Evolutionary conservation across 2,888 invertebrate genomes (phyloP), one percentile per base, ranked within the genome.

Genomic region (Anorthoa munda): DNA sequence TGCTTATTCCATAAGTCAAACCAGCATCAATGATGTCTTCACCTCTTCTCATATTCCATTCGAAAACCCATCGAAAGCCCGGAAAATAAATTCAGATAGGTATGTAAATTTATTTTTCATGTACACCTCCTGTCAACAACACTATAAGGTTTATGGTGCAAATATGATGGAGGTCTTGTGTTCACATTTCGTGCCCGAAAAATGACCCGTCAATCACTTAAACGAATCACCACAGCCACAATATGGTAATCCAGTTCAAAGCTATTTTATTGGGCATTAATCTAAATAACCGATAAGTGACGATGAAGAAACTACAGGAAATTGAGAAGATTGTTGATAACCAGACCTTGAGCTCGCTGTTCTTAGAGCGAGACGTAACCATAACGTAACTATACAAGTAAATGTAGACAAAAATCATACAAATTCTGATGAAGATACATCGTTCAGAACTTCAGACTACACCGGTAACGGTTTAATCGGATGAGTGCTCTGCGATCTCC

Each of bases 401-500:
- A 53, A 53, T 17, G 64, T 65, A 59, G 69, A 81, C 31, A 58
- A 73, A 81, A 46, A 72, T 59, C 45, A 66, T 65, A 64, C 46
- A 45, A 23, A 50, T 0, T 13, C 50, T 56, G 56, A 46, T 46
- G 46, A 61, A 45, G 66, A 71, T 51, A n/a, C 45, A 70, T 66
- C 56, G 53, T 48, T 58, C 63, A 59, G 76, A 74, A 67, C 67
- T 48, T 58, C 63, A 59, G 76, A 74, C 69, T 70, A 67, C 56
- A 59, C 65, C 72, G 74, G 76, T 80, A 71, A 77, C 50, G 17
- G 66, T 60, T 75, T 75, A 84, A 86, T 81, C 66, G 73, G 53
- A 69, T 60, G 66, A 72, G 65, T 77, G 63, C 51, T 70, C 69
- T 53, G 18, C 64, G 26, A 58, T 70, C 69, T 53, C 17, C 64